phyloP scores from a whole-genome alignment of 1,140 invertebrate species.

The Euwallacea fornicatus region DNA sequence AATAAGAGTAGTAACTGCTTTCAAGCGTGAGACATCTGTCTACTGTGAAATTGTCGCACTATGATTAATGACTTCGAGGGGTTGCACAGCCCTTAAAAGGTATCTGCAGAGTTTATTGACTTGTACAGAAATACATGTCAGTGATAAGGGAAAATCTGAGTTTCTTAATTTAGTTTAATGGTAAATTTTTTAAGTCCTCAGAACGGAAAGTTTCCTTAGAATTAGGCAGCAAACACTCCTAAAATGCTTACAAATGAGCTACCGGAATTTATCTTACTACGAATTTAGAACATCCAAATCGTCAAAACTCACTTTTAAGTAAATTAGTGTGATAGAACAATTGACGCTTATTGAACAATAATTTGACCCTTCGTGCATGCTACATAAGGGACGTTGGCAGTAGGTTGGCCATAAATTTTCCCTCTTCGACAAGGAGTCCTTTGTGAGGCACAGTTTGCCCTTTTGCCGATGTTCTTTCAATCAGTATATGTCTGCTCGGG shows the following conservation, averaged over 20 bases:
- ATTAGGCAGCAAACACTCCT: too few species aligned
- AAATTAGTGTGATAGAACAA: too few species aligned
- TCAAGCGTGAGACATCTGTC: conserved; percentile 18
- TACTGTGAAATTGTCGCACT: conserved; percentile 1
- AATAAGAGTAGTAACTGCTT: conserved; percentile 9
- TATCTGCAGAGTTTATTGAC: conserved; percentile 14
- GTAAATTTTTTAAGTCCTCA: too few species aligned
- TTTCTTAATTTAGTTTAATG: too few species aligned
- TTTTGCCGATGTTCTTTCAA: conserved; percentile 43
- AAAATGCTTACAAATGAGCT: too few species aligned
- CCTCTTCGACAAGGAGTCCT: conserved; percentile 56
- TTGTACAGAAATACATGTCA: conserved; percentile 1
- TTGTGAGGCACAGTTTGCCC: conserved; percentile 47
- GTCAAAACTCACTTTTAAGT: too few species aligned
- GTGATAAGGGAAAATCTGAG: background rate
- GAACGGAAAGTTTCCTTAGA: too few species aligned
- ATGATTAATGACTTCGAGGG: conserved; percentile 19
- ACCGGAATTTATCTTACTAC: too few species aligned
- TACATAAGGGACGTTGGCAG: background rate
- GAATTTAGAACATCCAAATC: too few species aligned
- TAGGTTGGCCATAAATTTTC: conserved; percentile 55
- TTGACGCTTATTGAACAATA: too few species aligned
- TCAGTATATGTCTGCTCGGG: conserved; percentile 20
- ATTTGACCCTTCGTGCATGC: background rate
- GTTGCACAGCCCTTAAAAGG: conserved; percentile 11